Conservation (phyloP, 2,113 vertebrate species). For the Elephas maximus region DNA sequence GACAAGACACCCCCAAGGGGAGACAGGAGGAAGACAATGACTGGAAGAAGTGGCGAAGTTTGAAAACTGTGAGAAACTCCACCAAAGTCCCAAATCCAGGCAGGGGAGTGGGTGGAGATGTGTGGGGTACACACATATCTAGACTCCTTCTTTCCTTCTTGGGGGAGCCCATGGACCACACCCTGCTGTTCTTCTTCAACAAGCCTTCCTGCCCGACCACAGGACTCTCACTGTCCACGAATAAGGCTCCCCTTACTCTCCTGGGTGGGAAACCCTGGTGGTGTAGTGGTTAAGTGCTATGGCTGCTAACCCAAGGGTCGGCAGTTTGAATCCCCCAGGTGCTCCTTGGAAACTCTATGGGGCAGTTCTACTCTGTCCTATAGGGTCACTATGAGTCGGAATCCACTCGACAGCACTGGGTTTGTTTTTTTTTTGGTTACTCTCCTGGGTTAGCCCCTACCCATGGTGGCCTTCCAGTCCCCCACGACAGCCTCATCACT, state of each 20-base stretch:
- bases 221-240: not conserved
- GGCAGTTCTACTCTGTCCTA: too few species aligned
- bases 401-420: too few species aligned
- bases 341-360: too few species aligned
- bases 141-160: not conserved
- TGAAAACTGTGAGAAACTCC: conserved; percentile 29
- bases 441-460: not conserved
- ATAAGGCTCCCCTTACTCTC: too few species aligned
- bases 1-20: not conserved
- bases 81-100: not conserved
- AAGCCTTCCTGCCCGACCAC: not conserved
- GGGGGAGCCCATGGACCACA: not conserved
- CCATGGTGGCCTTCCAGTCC: not conserved
- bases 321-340: too few species aligned
- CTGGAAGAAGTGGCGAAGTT: not conserved
- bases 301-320: too few species aligned
- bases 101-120: not conserved
- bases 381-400: too few species aligned
- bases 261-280: too few species aligned
- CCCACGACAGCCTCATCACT: not conserved
- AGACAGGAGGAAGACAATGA: not conserved
- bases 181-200: not conserved
- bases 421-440: too few species aligned
- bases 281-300: too few species aligned
- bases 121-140: not conserved